These are phyloP conservation scores for Formica exsecta DNA, from an alignment of 1,140 invertebrate genomes.

Conservation along the genomic window DNA sequence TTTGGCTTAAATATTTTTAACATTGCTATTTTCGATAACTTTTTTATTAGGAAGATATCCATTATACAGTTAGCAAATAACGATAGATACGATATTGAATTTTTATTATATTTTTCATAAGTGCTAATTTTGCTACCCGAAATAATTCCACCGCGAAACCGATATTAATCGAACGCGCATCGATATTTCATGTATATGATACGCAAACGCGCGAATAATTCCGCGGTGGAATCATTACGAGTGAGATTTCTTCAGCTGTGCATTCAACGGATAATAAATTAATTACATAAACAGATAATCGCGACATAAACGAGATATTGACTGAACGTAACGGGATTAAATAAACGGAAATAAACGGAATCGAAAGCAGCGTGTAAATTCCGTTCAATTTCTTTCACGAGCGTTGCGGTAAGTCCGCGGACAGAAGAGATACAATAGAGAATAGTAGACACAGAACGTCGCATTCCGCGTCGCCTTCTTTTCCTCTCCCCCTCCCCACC, in stretches of 20 bases:
- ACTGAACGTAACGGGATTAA: constrained; percentile 43
- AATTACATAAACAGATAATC: constrained; percentile 48
- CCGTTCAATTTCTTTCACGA: constrained; percentile 32
- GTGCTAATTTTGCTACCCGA: not conserved
- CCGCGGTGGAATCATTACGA: constrained; percentile 40
- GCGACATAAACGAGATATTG: constrained; percentile 35
- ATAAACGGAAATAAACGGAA: constrained; percentile 5
- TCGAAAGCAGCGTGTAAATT: constrained; percentile 47
- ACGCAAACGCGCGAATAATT: constrained; percentile 31
- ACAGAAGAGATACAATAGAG: no score
- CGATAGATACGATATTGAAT: not conserved
- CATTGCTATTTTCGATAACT: not conserved
- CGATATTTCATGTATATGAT: constrained; percentile 22
- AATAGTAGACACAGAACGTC: constrained; percentile 15
- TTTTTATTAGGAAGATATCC: not conserved
- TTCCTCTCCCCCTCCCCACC: not conserved
- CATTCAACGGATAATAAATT: constrained; percentile 50
- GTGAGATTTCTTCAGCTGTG: constrained; percentile 40
- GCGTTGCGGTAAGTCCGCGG: not conserved
- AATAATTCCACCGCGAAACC: constrained; percentile 43
- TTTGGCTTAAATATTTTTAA: not conserved
- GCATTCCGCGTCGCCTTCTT: constrained; percentile 23
- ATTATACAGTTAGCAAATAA: not conserved
- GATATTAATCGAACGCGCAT: constrained; percentile 43
- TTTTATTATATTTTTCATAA: constrained; percentile 38